Percentiles rank a stretch among this genome's conserved stretches.
phyloP scores from a whole-genome alignment of 2,888 invertebrate species.

The Pseudococcus jackbeardsleyi region DNA sequence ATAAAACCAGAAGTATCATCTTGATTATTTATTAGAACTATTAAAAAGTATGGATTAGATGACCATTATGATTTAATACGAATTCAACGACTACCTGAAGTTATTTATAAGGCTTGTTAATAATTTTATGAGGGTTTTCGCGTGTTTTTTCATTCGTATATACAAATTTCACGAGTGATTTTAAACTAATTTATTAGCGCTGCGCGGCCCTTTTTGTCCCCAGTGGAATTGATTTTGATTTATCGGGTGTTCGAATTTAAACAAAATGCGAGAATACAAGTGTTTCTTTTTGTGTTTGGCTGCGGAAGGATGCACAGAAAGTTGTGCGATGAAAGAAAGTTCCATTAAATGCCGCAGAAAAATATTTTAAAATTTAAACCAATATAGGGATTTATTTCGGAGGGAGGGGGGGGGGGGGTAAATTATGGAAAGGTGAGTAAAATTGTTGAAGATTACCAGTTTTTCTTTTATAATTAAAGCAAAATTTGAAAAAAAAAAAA shows the following conservation, averaged over 20 bases:
- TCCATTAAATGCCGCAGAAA: not conserved
- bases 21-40: slow-evolving; percentile 63
- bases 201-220: not conserved
- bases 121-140: slow-evolving; percentile 59
- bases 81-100: slow-evolving; percentile 53
- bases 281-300: not conserved
- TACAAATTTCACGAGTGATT: slow-evolving; percentile 60
- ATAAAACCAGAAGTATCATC: slow-evolving; percentile 63
- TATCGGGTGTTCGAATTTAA: not conserved
- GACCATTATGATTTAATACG: slow-evolving; percentile 61
- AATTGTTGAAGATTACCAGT: too few relatives aligned
- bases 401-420: too few relatives aligned
- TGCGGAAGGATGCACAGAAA: not conserved
- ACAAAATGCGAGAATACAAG: slow-evolving; percentile 1
- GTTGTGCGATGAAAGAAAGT: not conserved
- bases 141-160: slow-evolving; percentile 53
- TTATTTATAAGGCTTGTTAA: slow-evolving; percentile 62
- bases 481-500: too few relatives aligned
- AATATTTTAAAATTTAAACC: too few relatives aligned
- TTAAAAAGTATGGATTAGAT: slow-evolving; percentile 62
- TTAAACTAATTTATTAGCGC: slow-evolving; percentile 52
- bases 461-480: too few relatives aligned
- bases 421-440: too few relatives aligned
- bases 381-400: too few relatives aligned
- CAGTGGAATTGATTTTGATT: slow-evolving; percentile 15